Evolutionary conservation across 2,113 vertebrate genomes (phyloP), one percentile per base, ranked within the genome.

Genomic region (Salminus brasiliensis): DNA sequence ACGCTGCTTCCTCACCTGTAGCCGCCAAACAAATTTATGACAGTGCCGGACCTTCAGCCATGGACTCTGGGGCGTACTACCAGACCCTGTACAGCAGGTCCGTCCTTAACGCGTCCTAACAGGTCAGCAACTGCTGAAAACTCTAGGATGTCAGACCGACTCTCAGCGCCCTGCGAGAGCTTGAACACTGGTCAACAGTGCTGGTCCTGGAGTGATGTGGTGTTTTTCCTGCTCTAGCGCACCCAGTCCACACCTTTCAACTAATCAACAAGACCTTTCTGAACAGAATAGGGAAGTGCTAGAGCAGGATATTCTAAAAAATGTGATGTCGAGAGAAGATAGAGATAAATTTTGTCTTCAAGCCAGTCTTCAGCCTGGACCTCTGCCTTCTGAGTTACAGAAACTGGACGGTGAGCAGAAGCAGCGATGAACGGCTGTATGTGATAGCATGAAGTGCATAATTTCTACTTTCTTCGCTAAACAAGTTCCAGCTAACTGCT

Each of bases 21-120:
- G 89, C 87, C 9, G 36, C 92, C 85, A 95, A 95, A 82, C 92
- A 92, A 86, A 83, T 94, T 88, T 96, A 95, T 0, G 94, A 95
- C 81, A 91, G 85, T 1, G 84, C 84, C 0, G 92, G 91, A 0
- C 92, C 94, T 0, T 86, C 93, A 0, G 66, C 89, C 32, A 93
- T 94, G 57, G 96, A 97, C 84, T 92, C 95, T 0, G 93, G 94
- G 0, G 88, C 92, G 23, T 96, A 96, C 85, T 97, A 95, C 85
- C 96, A 96, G 90, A 93, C 93, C 83, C 91, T 97, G 80, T 97
- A 97, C 86, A 94, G 93, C 88, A 94, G 95, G 72, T 96, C 95
- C 1, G 92, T 97, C 72, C 95, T 97, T 47, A 95, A 95, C 45
- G 91, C 94, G 18, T 95, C 95, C 49, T 95, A 95, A 92, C 85